Conservation (phyloP, 2,113 vertebrate genomes). For the Zapornia atra region DNA sequence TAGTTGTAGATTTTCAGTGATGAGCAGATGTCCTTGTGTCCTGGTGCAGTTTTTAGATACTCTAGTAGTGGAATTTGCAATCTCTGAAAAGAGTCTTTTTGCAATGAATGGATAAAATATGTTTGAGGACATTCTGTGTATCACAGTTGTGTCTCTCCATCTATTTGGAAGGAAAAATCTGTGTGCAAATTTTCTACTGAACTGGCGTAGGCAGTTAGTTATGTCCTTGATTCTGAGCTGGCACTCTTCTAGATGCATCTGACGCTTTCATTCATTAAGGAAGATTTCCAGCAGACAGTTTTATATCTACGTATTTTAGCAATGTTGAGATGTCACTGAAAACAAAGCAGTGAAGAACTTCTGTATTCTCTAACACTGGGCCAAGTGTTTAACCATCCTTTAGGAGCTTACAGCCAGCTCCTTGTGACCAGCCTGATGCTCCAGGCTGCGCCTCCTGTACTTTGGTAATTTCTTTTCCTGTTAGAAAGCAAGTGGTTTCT, state of each 20-base stretch:
- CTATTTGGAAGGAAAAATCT: background rate
- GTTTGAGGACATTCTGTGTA: background rate
- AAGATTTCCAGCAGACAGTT: background rate
- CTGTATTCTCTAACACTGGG: background rate
- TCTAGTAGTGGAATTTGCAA: background rate
- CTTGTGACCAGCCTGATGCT: background rate
- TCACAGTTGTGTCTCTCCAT: background rate
- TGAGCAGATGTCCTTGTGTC: background rate
- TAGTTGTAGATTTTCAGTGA: background rate
- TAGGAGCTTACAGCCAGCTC: background rate
- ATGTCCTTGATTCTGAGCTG: background rate
- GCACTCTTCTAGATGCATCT: slow-evolving; percentile 5
- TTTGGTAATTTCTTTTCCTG: background rate
- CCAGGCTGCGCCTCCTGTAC: background rate
- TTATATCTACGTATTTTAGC: background rate
- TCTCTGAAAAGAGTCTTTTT: background rate
- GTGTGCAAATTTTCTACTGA: background rate
- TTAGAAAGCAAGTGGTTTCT: background rate
- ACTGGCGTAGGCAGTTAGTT: background rate
- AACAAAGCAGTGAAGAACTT: background rate
- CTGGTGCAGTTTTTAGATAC: background rate
- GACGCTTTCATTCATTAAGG: slow-evolving; percentile 33
- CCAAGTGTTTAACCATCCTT: background rate
- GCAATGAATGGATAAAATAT: background rate
- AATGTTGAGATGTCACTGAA: background rate